Base-by-base conservation (phyloP, 2,113 vertebrate species). In the Balaeniceps rex region DNA sequence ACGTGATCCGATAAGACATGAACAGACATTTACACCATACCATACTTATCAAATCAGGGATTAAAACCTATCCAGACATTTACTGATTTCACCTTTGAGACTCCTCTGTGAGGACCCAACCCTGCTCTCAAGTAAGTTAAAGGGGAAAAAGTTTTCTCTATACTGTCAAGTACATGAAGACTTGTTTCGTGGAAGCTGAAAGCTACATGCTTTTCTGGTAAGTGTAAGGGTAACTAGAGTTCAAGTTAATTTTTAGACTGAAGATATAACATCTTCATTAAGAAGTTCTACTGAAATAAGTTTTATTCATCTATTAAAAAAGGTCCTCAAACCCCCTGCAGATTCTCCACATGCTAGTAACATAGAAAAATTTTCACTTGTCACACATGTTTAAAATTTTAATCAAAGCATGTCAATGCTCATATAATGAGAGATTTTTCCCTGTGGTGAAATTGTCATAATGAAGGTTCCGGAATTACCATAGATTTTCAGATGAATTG, bases 351-450 rank as follows among this genome's bases (percentile, higher is more conserved):
- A 88, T 71, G 83, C 29, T 69, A 83, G 71, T 47, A 96, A 90
- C 12, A n/a, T 21, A 17, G n/a, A 88, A 72, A 92, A 93, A 88
- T 66, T 80, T 92, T 88, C 78, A 88, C 87, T 92, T 95, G 89
- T 96, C 95, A 93, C 66, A 87, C 58, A 85, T 24, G 22, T 81
- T 93, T 93, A 90, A 94, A 93, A 91, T 93, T 97, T 96, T 97
- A 94, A 96, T 96, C 87, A 97, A 97, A 97, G 82, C 75, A 44
- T 85, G 84, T 87, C 95, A 94, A 1, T 74, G 84, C 64, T 93
- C 24, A 54, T 34, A 77, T 66, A 95, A 95, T 58, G 78, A 93
- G 75, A 88, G 24, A 51, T 51, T 60, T 84, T 76, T 68, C 70
- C 86, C 89, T 0, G 0, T 86, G 54, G 90, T 88, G 54, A 89